Percentiles rank a stretch among this genome's conserved stretches.
Evolutionary conservation across 2,797 vertebrate genomes (phyloP).

Genomic region (Sebastes iracundus): DNA sequence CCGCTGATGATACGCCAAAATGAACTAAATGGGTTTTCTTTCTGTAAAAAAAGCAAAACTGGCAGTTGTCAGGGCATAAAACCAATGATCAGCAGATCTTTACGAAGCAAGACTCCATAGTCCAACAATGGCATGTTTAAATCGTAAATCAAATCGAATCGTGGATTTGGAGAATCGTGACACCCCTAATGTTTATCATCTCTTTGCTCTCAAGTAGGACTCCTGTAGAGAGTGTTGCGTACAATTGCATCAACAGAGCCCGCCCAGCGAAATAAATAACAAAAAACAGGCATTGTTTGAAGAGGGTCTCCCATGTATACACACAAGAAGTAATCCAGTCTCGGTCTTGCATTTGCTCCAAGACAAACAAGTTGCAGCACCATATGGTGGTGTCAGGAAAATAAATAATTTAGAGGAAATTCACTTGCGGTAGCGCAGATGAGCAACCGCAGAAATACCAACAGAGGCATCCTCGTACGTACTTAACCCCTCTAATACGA

Average conservation of each 20-base stretch:
- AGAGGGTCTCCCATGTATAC: constrained; percentile 78
- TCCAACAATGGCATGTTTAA: no score
- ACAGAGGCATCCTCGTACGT: constrained; percentile 74
- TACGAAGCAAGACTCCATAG: no score
- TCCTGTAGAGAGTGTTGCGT: constrained; percentile 52
- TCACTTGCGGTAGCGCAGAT: constrained; percentile 73
- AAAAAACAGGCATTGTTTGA: constrained; percentile 78
- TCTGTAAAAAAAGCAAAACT: no score
- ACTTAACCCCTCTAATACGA: constrained; percentile 81
- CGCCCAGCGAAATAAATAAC: constrained; percentile 72
- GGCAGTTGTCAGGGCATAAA: no score
- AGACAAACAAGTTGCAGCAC: constrained; percentile 78
- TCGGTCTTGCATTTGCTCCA: constrained; percentile 74
- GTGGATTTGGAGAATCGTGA: no score
- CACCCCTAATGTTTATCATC: constrained; percentile 49
- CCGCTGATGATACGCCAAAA: no score
- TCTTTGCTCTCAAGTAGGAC: constrained; percentile 43
- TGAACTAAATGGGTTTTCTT: no score
- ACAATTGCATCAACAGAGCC: constrained; percentile 77
- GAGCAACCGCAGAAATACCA: constrained; percentile 82
- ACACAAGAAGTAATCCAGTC: constrained; percentile 68
- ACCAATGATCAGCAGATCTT: no score
- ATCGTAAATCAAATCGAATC: no score
- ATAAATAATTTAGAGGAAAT: constrained; percentile 83
- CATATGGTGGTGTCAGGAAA: constrained; percentile 83